Evolutionary conservation across 2,113 vertebrate genomes (phyloP), one percentile per base, ranked within the genome.

Genomic region (Chelonoidis abingdonii): DNA sequence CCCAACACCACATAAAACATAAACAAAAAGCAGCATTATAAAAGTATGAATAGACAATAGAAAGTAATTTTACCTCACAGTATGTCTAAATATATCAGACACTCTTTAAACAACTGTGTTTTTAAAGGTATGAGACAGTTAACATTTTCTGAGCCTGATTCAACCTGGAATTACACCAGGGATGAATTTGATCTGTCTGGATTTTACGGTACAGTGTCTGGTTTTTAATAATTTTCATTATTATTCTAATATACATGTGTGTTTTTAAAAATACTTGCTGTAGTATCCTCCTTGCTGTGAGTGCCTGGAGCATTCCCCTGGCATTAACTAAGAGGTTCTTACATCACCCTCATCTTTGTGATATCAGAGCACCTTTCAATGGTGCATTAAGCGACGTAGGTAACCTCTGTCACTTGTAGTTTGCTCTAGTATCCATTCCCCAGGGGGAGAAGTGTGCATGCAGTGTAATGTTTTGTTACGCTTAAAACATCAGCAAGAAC

Each of bases 11-110:
- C 75, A 65, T 97, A 94, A 97, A 97, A 95, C 89, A 93, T 87
- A 96, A 94, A 95, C 92, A 97, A 97, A 97, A 59, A 95, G 95
- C 89, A 95, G 92, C 90, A 88, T 87, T 94, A 80, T 93, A 93
- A 89, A 94, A 95, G 87, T 95, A 95, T 97, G 93, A 97, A 95
- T 90, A 94, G 92, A 93, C 96, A 97, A 92, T 49, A 95, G 93
- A 83, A 41, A 47, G 90, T 80, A 80, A 89, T 95, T 94, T 96
- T 97, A 96, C 87, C 95, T 95, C 92, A 65, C 90, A 91, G 94
- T 81, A 96, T 96, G 97, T 95, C 87, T 94, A 93, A 86, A 78
- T 65, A 89, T 86, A 41, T 24, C 94, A 41, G 9, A 86, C 87
- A 95, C 94, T 84, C 82, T 1, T 88, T 96, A 95, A 95, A 94